Conservation (phyloP, 2,797 vertebrate species). For the Allobates femoralis region DNA sequence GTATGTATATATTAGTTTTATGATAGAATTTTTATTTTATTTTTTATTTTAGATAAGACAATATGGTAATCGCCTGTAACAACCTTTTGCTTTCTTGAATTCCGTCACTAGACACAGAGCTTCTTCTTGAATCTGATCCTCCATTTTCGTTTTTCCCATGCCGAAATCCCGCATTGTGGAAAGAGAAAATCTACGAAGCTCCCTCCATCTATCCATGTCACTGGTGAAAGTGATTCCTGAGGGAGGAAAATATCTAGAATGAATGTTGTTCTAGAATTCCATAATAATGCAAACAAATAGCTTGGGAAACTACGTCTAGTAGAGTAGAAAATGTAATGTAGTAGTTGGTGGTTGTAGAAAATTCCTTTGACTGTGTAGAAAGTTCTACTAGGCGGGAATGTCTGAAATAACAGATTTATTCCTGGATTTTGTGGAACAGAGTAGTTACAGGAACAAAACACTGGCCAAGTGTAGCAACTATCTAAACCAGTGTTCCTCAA, state of each 20-base stretch:
- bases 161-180: conserved; percentile 27
- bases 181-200: conserved; percentile 44
- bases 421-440: too few relatives aligned
- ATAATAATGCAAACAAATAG: neutral
- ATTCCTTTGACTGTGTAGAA: too few relatives aligned
- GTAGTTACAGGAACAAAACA: too few relatives aligned
- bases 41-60: neutral
- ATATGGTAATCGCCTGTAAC: neutral
- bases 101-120: conserved; percentile 14
- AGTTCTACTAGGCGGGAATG: too few relatives aligned
- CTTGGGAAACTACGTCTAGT: too few relatives aligned
- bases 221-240: conserved; percentile 36
- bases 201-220: conserved; percentile 27
- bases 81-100: conserved; percentile 44
- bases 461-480: too few relatives aligned
- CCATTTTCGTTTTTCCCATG: conserved; percentile 24
- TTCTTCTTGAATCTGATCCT: conserved; percentile 27
- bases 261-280: neutral
- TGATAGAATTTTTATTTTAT: neutral
- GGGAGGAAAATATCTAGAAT: neutral
- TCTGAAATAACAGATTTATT: too few relatives aligned
- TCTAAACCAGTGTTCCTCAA: too few relatives aligned
- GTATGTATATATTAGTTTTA: neutral
- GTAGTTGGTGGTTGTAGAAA: neutral
- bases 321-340: too few relatives aligned